A percentile compares a stretch with the other conserved stretches of the same genome.
Evolutionary conservation across 2,113 vertebrate species (phyloP).

Genomic region (Spermophilus dauricus): DNA sequence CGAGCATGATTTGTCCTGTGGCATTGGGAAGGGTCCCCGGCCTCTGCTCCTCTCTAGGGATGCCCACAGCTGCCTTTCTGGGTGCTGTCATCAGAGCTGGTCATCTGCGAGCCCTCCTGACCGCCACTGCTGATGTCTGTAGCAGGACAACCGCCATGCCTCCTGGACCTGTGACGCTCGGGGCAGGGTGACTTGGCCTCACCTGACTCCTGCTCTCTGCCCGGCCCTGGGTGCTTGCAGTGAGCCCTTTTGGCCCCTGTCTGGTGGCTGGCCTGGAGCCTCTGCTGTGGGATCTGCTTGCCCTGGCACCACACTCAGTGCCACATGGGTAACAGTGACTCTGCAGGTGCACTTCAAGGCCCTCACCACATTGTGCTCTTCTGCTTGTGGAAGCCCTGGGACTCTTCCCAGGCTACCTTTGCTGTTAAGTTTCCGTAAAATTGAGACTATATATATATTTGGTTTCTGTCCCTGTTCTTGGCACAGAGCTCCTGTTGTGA

Average conservation of each 20-base stretch:
- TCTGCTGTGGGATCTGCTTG: background rate
- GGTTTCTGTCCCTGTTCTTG: background rate
- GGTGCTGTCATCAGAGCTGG: background rate
- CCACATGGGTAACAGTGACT: background rate
- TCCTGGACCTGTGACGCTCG: background rate
- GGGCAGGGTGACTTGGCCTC: background rate
- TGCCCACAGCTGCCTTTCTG: background rate
- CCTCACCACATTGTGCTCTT: background rate
- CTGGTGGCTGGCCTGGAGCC: background rate
- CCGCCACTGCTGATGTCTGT: background rate
- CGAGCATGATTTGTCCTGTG: background rate
- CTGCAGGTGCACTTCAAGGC: background rate
- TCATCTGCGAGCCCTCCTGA: background rate
- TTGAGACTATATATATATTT: background rate
- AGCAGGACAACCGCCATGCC: fast-evolving
- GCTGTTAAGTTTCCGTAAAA: background rate
- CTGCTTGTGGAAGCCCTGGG: background rate
- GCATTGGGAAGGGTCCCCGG: background rate
- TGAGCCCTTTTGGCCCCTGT: background rate
- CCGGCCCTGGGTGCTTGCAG: background rate
- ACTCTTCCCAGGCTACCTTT: background rate
- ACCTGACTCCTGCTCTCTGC: background rate
- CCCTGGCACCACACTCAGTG: background rate
- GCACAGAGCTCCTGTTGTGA: background rate
- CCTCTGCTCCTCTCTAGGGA: background rate